Conservation (phyloP, 2,113 vertebrate genomes). For the Sitta europaea region DNA sequence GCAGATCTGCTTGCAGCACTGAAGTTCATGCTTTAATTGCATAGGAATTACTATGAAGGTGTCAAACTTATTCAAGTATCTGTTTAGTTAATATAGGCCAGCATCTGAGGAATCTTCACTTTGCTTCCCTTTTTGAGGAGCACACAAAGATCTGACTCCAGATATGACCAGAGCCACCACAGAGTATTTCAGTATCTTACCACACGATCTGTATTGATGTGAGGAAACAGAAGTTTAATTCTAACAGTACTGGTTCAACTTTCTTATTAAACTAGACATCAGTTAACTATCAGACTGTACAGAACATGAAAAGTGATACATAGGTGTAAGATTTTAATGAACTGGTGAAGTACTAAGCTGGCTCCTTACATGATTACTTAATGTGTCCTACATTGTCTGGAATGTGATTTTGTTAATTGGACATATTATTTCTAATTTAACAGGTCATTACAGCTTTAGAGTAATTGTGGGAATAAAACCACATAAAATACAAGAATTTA, state of each 20-base stretch:
- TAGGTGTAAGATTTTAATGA: background rate
- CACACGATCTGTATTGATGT: background rate
- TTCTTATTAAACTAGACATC: background rate
- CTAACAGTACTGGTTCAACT: background rate
- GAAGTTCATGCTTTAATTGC: background rate
- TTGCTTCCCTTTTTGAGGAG: background rate
- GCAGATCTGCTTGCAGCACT: background rate
- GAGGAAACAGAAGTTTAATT: background rate
- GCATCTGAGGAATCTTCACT: background rate
- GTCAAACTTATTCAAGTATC: background rate
- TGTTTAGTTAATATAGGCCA: background rate
- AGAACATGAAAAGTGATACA: background rate
- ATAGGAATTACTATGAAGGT: background rate
- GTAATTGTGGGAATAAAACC: slow-evolving; percentile 21
- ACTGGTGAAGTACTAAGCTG: background rate
- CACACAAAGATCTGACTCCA: background rate
- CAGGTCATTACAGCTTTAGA: background rate
- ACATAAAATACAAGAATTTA: slow-evolving; percentile 4
- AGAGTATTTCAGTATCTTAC: background rate
- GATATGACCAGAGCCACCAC: background rate
- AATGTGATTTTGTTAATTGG: background rate
- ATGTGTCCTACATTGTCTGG: background rate
- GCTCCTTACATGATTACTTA: background rate
- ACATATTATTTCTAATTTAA: slow-evolving; percentile 23
- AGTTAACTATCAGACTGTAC: background rate